A percentile compares a stretch with the other conserved stretches of the same genome.
phyloP scores from a whole-genome alignment of 1,140 invertebrate genomes.

The Gyrodactylus salaris region DNA sequence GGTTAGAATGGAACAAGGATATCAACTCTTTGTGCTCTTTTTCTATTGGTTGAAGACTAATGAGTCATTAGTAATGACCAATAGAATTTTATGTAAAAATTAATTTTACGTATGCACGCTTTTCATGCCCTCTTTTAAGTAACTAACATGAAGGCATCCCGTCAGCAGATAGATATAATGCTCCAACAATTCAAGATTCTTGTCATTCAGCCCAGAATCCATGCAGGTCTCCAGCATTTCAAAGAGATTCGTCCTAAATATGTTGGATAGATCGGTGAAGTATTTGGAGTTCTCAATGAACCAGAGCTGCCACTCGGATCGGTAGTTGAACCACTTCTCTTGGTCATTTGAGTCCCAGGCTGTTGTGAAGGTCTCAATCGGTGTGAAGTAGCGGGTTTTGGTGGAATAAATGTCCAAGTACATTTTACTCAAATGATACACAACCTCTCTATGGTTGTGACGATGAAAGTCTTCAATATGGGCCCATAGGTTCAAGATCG shows the following conservation, averaged over 20 bases:
- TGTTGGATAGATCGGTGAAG: not conserved
- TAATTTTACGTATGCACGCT: no score
- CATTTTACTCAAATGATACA: not conserved
- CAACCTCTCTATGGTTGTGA: not conserved
- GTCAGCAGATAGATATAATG: not conserved
- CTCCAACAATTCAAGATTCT: no score
- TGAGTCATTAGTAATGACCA: no score
- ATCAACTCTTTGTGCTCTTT: no score
- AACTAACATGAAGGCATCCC: no score
- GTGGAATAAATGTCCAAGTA: not conserved
- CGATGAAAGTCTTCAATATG: not conserved
- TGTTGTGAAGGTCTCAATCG: not conserved
- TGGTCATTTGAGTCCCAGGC: not conserved
- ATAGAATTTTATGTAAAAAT: no score
- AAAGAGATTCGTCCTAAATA: no score
- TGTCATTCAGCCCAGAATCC: no score
- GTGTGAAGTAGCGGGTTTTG: not conserved
- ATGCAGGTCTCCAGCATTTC: no score
- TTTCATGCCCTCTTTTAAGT: no score
- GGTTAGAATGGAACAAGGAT: no score
- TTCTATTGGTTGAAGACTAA: no score
- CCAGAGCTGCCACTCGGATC: not conserved
- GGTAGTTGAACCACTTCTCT: not conserved
- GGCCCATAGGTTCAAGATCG: not conserved
- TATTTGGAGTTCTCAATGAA: not conserved